These are phyloP conservation scores for Drosophila littoralis DNA, from an alignment of 1,140 invertebrate genomes.

Conservation along the genomic window DNA sequence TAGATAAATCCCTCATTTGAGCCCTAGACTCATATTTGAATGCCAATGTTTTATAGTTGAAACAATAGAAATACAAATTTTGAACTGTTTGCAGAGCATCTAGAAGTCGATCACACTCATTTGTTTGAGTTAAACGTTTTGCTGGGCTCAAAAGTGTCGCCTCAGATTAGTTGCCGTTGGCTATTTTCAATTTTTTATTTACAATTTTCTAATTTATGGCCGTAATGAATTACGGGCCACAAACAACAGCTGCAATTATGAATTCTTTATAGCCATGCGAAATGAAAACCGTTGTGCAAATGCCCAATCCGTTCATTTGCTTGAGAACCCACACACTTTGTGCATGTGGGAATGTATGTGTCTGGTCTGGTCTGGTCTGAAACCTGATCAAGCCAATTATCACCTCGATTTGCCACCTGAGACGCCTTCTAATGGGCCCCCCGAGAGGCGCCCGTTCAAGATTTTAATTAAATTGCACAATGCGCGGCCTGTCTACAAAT, in stretches of 20 bases:
- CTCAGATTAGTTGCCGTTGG: constrained; percentile 12
- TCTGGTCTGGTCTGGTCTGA: neutral
- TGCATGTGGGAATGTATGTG: neutral
- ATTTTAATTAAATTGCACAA: constrained; percentile 55
- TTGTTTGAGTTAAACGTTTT: constrained; percentile 5
- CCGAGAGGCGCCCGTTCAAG: constrained; percentile 22
- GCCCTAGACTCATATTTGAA: too few species aligned
- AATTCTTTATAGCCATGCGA: constrained; percentile 13
- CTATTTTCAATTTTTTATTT: constrained; percentile 12
- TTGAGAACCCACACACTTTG: neutral
- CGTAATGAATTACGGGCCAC: constrained; percentile 30
- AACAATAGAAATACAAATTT: too few species aligned
- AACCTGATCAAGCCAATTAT: constrained; percentile 42
- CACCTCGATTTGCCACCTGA: constrained; percentile 26
- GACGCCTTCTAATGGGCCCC: neutral
- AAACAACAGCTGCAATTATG: constrained; percentile 29
- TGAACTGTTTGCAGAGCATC: neutral
- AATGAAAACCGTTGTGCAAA: neutral
- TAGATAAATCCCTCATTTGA: too few species aligned
- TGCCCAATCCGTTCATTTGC: constrained; percentile 4
- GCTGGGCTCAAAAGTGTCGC: constrained; percentile 4
- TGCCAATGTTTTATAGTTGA: too few species aligned
- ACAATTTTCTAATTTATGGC: constrained; percentile 21
- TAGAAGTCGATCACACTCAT: neutral
- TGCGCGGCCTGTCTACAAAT: constrained; percentile 37